A percentile compares a stretch with the other conserved stretches of the same genome.
These are phyloP conservation scores for Myotis planiceps DNA, from an alignment of 2,797 vertebrate genomes.

Conservation along the genomic window DNA sequence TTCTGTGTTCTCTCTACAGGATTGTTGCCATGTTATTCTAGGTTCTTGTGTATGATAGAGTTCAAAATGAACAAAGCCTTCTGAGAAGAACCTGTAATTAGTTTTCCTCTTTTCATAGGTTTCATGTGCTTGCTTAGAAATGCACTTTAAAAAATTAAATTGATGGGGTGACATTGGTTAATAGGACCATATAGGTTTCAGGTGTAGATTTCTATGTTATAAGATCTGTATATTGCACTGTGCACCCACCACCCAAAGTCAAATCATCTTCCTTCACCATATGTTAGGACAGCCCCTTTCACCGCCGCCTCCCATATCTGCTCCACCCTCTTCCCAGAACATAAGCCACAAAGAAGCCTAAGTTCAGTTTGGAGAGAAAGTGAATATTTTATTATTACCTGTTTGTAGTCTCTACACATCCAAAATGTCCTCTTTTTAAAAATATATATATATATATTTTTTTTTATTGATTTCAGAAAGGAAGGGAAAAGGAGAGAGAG, in stretches of 20 bases:
- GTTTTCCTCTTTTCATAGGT: slow-evolving; percentile 11
- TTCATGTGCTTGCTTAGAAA: slow-evolving; percentile 47
- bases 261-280: not conserved
- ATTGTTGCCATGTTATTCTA: slow-evolving; percentile 26
- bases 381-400: slow-evolving; percentile 24
- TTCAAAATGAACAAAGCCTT: slow-evolving; percentile 44
- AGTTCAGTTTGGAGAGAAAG: slow-evolving; percentile 30
- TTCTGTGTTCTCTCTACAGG: slow-evolving; percentile 23
- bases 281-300: not conserved
- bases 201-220: not conserved
- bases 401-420: not conserved
- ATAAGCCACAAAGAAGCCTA: not conserved
- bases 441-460: too few relatives aligned
- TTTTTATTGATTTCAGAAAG: too few relatives aligned
- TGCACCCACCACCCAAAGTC: not conserved
- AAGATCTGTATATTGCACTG: not conserved
- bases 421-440: not conserved
- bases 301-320: not conserved
- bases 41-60: not conserved
- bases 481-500: too few relatives aligned
- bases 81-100: slow-evolving; percentile 51
- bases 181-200: not conserved
- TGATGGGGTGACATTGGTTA: not conserved
- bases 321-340: not conserved
- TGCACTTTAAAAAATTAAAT: slow-evolving; percentile 7